phyloP scores from a whole-genome alignment of 2,888 invertebrate species.

The Rotaria sp. region DNA sequence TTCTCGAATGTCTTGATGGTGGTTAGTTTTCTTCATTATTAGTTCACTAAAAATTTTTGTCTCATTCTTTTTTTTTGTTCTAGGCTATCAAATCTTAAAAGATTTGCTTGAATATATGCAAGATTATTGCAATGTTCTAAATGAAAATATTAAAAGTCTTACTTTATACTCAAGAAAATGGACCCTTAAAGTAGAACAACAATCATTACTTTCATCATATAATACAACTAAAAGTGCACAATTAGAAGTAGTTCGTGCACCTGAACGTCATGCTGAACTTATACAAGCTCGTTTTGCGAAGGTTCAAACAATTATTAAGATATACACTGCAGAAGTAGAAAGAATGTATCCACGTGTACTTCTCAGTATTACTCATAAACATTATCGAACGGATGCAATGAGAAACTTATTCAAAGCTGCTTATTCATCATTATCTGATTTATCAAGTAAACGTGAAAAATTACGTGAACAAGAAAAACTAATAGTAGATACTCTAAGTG shows the following conservation, averaged over 20 bases:
- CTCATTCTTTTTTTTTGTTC: too few species aligned
- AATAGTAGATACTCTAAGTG: background rate
- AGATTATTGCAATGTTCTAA: background rate
- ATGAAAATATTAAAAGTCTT: background rate
- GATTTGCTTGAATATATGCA: background rate
- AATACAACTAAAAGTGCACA: background rate
- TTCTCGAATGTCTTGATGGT: too few species aligned
- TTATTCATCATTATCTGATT: background rate
- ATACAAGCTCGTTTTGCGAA: background rate
- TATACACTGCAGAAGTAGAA: background rate
- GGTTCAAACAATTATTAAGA: background rate
- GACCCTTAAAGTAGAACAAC: background rate
- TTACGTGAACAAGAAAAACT: background rate
- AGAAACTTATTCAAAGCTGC: background rate
- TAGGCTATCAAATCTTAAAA: background rate
- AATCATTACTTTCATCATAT: background rate
- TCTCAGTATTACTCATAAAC: background rate
- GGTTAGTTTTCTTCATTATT: too few species aligned
- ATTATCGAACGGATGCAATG: background rate
- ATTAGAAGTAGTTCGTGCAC: background rate
- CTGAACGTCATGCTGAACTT: background rate
- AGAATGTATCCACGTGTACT: background rate
- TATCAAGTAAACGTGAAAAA: background rate
- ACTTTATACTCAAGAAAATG: background rate
- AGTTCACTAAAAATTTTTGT: too few species aligned